These are phyloP conservation scores for Mesaphorura yosii DNA, from an alignment of 1,140 invertebrate genomes.

Conservation along the genomic window DNA sequence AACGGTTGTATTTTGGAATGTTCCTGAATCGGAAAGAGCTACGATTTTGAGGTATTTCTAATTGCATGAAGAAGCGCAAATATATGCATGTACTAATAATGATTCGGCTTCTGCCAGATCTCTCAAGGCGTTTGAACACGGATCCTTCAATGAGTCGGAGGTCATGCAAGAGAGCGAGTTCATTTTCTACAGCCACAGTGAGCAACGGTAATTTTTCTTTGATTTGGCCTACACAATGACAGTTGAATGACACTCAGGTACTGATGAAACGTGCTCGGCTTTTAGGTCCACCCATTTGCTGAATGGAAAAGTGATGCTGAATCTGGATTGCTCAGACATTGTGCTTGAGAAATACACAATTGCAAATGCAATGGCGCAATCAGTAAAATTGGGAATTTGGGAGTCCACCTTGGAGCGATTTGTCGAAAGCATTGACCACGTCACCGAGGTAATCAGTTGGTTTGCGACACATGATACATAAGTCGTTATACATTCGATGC, in stretches of 20 bases:
- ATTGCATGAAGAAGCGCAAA: background rate
- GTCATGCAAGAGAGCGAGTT: slow-evolving; percentile 67
- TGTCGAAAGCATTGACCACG: slow-evolving; percentile 65
- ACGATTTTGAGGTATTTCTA: slow-evolving; percentile 57
- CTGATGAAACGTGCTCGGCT: slow-evolving; percentile 24
- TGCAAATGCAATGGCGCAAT: slow-evolving; percentile 81
- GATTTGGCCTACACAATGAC: background rate
- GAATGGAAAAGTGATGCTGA: slow-evolving; percentile 35
- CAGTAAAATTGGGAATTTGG: slow-evolving; percentile 85
- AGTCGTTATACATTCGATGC: slow-evolving; percentile 3
- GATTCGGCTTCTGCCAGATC: slow-evolving; percentile 25
- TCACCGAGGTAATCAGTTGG: slow-evolving; percentile 52
- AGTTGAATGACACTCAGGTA: background rate
- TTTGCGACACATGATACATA: background rate
- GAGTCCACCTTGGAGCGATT: slow-evolving; percentile 71
- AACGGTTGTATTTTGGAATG: slow-evolving; percentile 85
- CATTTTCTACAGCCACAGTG: slow-evolving; percentile 57
- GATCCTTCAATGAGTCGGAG: slow-evolving; percentile 35
- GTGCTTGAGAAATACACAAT: slow-evolving; percentile 62
- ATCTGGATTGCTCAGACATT: slow-evolving; percentile 27
- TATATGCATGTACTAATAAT: background rate
- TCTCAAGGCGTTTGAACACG: slow-evolving; percentile 32
- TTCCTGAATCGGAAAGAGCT: slow-evolving; percentile 64
- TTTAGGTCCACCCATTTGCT: slow-evolving; percentile 32
- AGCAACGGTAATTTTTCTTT: slow-evolving; percentile 28